phyloP scores from a whole-genome alignment of 2,888 invertebrate genomes.

The Tyria jacobaeae region DNA sequence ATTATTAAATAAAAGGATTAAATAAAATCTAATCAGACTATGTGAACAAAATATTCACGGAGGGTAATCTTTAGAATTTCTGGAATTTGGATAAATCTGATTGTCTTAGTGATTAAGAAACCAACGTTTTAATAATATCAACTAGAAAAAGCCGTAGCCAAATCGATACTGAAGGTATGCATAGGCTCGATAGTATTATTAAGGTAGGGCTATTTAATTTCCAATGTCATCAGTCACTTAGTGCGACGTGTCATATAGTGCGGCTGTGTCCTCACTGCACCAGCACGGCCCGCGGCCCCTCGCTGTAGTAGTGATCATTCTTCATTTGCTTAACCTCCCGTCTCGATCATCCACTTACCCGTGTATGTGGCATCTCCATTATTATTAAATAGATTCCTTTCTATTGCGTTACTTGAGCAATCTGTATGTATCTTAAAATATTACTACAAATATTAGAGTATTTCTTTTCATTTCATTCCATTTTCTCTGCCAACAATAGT shows the following conservation, averaged over 20 bases:
- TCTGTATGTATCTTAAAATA: not conserved
- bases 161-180: too few species aligned
- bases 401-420: constrained; percentile 4
- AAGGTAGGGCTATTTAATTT: constrained; percentile 7
- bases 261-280: constrained; percentile 51
- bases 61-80: too few species aligned
- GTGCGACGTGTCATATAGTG: constrained; percentile 70
- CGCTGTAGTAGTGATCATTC: constrained; percentile 80
- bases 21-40: too few species aligned
- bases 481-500: constrained; percentile 38
- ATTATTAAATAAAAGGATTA: too few species aligned
- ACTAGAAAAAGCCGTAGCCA: not conserved
- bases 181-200: constrained; percentile 13
- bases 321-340: constrained; percentile 75
- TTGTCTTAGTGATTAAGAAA: too few species aligned
- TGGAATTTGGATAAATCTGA: too few species aligned
- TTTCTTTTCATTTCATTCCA: constrained; percentile 7
- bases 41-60: too few species aligned
- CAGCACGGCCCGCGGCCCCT: constrained; percentile 40
- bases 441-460: constrained; percentile 3
- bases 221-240: constrained; percentile 80
- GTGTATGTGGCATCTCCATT: constrained; percentile 45
- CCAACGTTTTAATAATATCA: not conserved
- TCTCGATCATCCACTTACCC: constrained; percentile 69
- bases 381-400: constrained; percentile 44